Percentiles rank a stretch among this genome's conserved stretches.
phyloP scores from a whole-genome alignment of 1,140 invertebrate species.

The Ditylenchus dipsaci region DNA sequence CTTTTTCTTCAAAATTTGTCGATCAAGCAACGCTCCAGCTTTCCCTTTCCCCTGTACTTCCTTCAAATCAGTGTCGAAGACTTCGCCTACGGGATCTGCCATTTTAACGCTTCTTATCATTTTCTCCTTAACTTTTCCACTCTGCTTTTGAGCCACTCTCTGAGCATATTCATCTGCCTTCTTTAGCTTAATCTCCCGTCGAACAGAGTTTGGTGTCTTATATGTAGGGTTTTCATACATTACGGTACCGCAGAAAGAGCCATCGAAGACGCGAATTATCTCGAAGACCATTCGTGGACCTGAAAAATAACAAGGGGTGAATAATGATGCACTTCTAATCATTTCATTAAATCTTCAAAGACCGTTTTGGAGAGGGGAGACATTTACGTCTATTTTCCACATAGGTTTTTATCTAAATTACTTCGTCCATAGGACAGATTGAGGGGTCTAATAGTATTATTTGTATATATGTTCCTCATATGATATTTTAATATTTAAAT shows the following conservation, averaged over 20 bases:
- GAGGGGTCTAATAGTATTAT: no score
- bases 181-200: constrained; percentile 40
- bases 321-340: no score
- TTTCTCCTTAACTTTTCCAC: constrained; percentile 25
- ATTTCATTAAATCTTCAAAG: no score
- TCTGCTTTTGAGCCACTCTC: constrained; percentile 24
- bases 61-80: constrained; percentile 31
- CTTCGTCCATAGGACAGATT: no score
- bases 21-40: not conserved
- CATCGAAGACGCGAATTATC: constrained; percentile 84
- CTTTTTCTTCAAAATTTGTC: not conserved
- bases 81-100: constrained; percentile 33
- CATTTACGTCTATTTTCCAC: no score
- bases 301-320: constrained; percentile 15
- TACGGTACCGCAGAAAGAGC: constrained; percentile 84
- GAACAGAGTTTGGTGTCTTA: constrained; percentile 71
- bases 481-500: no score
- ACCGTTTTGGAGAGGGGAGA: no score
- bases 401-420: no score
- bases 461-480: no score
- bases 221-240: constrained; percentile 90
- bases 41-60: not conserved
- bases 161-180: constrained; percentile 17
- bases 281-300: constrained; percentile 80
- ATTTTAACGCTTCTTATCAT: constrained; percentile 19